A percentile compares a stretch with the other conserved stretches of the same genome.
Evolutionary conservation across 2,888 invertebrate species (phyloP).

Genomic region (Hirudinaria manillensis): DNA sequence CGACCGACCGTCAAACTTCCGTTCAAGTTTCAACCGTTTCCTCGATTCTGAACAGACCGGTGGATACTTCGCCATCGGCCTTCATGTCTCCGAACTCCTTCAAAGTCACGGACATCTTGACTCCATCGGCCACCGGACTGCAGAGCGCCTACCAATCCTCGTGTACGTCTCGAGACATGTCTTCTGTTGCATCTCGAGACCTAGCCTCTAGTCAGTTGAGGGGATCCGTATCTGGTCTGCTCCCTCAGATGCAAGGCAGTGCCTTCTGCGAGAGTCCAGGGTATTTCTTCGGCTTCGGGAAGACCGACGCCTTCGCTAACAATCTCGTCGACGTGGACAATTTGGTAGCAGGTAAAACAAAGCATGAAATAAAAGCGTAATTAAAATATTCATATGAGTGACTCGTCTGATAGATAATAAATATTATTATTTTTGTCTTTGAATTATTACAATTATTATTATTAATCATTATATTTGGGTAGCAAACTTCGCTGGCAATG

Average conservation of each 20-base stretch:
- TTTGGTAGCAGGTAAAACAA: too few species aligned
- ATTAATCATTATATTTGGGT: neutral
- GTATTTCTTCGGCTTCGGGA: neutral
- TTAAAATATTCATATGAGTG: too few species aligned
- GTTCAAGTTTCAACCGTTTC: too few species aligned
- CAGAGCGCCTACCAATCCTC: constrained; percentile 1
- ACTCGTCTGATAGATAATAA: too few species aligned
- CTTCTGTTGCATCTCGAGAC: neutral
- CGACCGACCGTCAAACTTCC: too few species aligned
- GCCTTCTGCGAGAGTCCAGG: constrained; percentile 4
- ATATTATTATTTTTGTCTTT: too few species aligned
- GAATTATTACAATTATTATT: too few species aligned
- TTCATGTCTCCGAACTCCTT: constrained; percentile 1
- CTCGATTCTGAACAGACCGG: too few species aligned
- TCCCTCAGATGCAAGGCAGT: neutral
- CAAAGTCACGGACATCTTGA: constrained; percentile 14
- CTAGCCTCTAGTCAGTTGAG: neutral
- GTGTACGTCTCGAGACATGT: neutral
- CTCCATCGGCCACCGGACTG: neutral
- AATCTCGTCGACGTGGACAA: too few species aligned
- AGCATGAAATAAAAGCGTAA: too few species aligned
- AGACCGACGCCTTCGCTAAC: neutral
- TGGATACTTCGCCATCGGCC: neutral
- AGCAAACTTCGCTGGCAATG: neutral
- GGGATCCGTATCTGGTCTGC: neutral